Evolutionary conservation across 2,888 invertebrate species (phyloP), one percentile per base, ranked within the genome.

Genomic region (Sarcophaga caerulescens): DNA sequence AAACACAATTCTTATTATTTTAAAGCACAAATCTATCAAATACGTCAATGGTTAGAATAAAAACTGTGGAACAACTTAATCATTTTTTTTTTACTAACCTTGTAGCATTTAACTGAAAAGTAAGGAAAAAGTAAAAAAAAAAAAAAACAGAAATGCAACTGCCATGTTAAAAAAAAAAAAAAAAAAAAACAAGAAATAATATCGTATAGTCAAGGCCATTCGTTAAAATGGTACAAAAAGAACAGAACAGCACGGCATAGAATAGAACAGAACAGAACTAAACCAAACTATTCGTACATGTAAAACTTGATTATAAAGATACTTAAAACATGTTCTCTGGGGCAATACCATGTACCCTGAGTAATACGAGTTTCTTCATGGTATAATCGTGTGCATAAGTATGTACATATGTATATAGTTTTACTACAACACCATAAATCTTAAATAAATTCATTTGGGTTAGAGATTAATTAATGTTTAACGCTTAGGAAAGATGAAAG

Each of bases 401-500:
- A 69, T 6, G 6, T 52, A 10, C 21, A 59, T 35, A 19, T 45
- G 57, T 44, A 69, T 69, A 25, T 14, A 66, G 4, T 74, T 21
- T 63, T 69, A 23, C 35, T 45, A 44, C 68, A 35, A 76, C 77
- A 74, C 77, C 60, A 83, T 84, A 86, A 81, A 83, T 81, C 83
- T 77, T 59, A 10, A 35, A 10, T 35, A 35, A 80, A 86, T 82
- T 81, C 81, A 86, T 86, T 86, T 81, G 74, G 77, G 80, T 86
- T 86, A 84, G 73, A 78, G 74, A 63, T 77, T 86, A 81, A 86
- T 84, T 86, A 85, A 74, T 52, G 77, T 74, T 81, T 70, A 75
- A 81, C 65, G 78, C 78, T 81, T 78, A 19, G 21, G 62, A 1
- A 45, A 81, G 66, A 52, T 25, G 62, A 81, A 52, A 81, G 17